Evolutionary conservation across 2,888 invertebrate genomes (phyloP), one percentile per base, ranked within the genome.

Genomic region (Minunthozetes semirufus): DNA sequence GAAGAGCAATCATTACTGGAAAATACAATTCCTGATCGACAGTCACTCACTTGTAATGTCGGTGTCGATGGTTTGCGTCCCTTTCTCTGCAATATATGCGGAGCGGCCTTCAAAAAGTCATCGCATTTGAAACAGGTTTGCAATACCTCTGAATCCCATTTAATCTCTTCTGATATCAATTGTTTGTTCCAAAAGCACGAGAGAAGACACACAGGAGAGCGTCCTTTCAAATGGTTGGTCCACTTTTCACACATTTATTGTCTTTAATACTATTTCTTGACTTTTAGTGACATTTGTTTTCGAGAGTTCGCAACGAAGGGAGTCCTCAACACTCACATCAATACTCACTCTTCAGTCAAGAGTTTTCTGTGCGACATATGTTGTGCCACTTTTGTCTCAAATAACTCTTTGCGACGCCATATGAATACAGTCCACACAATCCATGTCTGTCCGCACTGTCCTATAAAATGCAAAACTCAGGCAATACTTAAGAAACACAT

Each of bases 401-500:
- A 88, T 80, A 87, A 88, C 13, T 88, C 88, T 81, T 83, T 95
- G 79, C 89, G 88, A 80, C 87, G 93, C 70, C 95, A 95, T 82
- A 85, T 89, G 9, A 66, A 42, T n/a, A 38, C 66, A 17, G 66
- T 66, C 19, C 66, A 66, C n/a, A 3, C 33, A 38, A n/a, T n/a
- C 1, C 25, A 66, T 17, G 27, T n/a, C 6, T 66, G 66, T 66
- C 29, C 66, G 25, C 38, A 66, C 29, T 66, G 66, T 66, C 19
- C 66, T n/a, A 13, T 8, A 1, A 1, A 38, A n/a, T 66, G 17
- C n/a, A 29, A 8, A 1, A 66, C 1, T 66, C 19, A n/a, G n/a
- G 4, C 19, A 19, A 38, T 33, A 38, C 38, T 66, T 9, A 66
- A 33, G 2, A 29, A 66, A 66, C 66, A 66, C 66, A 38, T 66